A percentile compares a stretch with the other conserved stretches of the same genome.
Conservation (phyloP, 2,113 vertebrate species). For the Sylvicapra grimmia region DNA sequence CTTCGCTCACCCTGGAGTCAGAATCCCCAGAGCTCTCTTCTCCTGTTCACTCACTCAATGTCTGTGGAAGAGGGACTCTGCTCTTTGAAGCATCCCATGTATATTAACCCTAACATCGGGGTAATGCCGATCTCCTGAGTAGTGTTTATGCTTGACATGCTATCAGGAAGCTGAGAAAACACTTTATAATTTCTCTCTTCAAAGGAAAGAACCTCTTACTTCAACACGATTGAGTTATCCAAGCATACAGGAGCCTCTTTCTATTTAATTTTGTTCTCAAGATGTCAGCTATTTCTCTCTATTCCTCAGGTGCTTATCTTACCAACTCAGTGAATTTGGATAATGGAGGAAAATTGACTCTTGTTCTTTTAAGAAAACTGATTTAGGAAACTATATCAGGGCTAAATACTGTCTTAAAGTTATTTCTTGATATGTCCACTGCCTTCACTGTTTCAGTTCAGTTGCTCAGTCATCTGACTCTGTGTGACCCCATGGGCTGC, state of each 20-base stretch:
- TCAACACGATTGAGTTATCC: neutral
- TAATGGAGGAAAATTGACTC: accelerated
- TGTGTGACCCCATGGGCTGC: neutral
- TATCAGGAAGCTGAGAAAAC: neutral
- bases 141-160: neutral
- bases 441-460: neutral
- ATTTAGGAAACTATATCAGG: neutral
- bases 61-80: neutral
- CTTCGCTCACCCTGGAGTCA: neutral
- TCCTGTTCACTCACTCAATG: neutral
- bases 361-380: neutral
- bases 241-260: neutral
- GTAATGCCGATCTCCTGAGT: neutral
- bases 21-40: neutral
- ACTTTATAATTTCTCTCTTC: neutral
- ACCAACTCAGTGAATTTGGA: neutral
- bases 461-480: neutral
- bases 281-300: neutral
- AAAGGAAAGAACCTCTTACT: neutral
- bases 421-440: neutral
- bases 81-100: neutral
- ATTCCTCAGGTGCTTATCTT: neutral
- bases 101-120: neutral
- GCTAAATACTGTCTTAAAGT: neutral
- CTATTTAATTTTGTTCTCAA: neutral